Evolutionary conservation across 2,888 invertebrate species (phyloP).

Genomic region (Holacanthella duospinosa): DNA sequence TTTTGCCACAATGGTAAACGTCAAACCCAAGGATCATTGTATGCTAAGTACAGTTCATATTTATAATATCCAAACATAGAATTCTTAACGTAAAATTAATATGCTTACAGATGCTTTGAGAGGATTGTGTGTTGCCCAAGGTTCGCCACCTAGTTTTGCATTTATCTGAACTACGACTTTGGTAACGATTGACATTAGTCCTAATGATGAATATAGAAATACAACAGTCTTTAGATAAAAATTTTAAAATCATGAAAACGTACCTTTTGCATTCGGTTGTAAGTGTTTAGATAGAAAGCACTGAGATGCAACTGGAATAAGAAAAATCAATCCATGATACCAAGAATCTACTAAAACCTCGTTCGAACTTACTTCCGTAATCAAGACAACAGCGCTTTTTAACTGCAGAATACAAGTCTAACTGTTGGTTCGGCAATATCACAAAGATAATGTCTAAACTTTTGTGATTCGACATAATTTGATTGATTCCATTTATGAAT

Average conservation of each 20-base stretch:
- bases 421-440: slow-evolving; percentile 16
- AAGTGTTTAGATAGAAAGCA: slow-evolving; percentile 28
- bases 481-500: slow-evolving; percentile 23
- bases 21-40: slow-evolving; percentile 51
- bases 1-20: slow-evolving; percentile 69
- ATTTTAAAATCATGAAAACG: background rate
- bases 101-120: slow-evolving; percentile 38
- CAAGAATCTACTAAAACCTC: background rate
- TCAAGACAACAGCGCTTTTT: slow-evolving; percentile 17
- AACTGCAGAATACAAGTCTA: slow-evolving; percentile 21
- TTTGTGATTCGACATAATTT: slow-evolving; percentile 3
- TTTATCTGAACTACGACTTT: slow-evolving; percentile 49
- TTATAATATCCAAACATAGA: background rate
- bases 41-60: slow-evolving; percentile 10
- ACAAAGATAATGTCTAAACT: slow-evolving; percentile 15
- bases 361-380: slow-evolving; percentile 20
- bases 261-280: slow-evolving; percentile 13
- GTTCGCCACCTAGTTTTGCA: slow-evolving; percentile 68
- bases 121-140: slow-evolving; percentile 69
- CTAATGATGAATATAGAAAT: too few relatives aligned
- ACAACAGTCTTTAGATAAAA: background rate
- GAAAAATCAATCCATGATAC: too few relatives aligned
- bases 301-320: slow-evolving; percentile 25
- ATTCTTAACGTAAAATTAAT: background rate
- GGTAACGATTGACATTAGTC: slow-evolving; percentile 37